Evolutionary conservation across 1,140 invertebrate species (phyloP), one percentile per base, ranked within the genome.

Genomic region (Hycleus cichorii): DNA sequence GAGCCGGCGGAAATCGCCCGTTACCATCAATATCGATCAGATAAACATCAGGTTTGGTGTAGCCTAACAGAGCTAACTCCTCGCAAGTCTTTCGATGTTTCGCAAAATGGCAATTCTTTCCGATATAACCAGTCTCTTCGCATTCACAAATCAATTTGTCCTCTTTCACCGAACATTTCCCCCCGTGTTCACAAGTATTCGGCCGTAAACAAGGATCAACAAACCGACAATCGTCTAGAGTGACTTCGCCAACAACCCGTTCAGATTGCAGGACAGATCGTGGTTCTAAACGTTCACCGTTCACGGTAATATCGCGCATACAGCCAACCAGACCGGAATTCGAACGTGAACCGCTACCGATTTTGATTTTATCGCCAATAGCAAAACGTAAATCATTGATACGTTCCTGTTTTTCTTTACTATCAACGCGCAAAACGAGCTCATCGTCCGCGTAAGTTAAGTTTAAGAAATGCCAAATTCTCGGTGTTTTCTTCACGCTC

Each of bases 101-200:
- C 7, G 93, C 88, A 69, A 96, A 97, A 71, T 96, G 93, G 66
- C 93, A 97, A 68, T 95, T 93, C 70, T 90, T 90, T 38, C 93
- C 93, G 43, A 89, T 90, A 57, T 89, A 89, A 1, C 87, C 91
- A 4, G 90, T 93, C 48, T 86, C 87, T 10, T 84, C 86, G 74
- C 93, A 97, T 64, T 95, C 89, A 70, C 93, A 97, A 3, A 84
- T 87, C 10, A 94, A 84, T 50, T 85, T 79, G 62, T 93, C 90
- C 72, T 94, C 89, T 67, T 90, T 86, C 0, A 95, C 89, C 8
- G 89, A 88, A 73, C 93, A 97, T 64, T 88, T 86, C 0, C 91
- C 92, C 2, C 86, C 89, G 69, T 97, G 92, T 71, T 95, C 89
- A 69, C 93, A 97, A 42, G 91, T 91, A 63, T 92, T 91, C 0